Evolutionary conservation across 1,140 invertebrate species (phyloP), one percentile per base, ranked within the genome.

Genomic region (Caenorhabditis latens): DNA sequence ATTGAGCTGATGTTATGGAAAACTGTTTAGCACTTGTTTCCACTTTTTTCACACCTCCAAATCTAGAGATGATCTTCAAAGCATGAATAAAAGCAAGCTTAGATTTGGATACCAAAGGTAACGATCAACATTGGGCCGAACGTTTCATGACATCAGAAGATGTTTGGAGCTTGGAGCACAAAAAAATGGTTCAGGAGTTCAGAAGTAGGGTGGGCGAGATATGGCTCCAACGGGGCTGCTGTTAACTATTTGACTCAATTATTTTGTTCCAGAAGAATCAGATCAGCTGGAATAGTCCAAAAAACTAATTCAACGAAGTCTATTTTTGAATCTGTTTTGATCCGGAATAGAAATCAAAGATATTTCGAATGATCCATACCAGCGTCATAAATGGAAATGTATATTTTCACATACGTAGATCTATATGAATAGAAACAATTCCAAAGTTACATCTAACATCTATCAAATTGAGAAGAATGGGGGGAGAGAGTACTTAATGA

Each of bases 31-130:
- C 14, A 19, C 24, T 32, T 63, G 24, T 79, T 79, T 24, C 43
- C 24, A 50, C 46, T 43, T 79, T 71, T 50, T 48, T n/a, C 13
- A 71, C 65, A 43, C 65, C 65, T 71, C 65, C 65, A 71, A 71
- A 71, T 43, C 65, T 43, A 19, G 42, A 71, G 65, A 71, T 71
- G 65, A 71, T 43, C 61, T 65, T 42, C 13, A 40, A 13, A 40
- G 61, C 24, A 65, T 14, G 65, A 14, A 14, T 43, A 14, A 71
- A 71, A 63, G 61, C 61, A 40, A 63, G 61, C 61, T 63, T 63
- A 63, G 21, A 14, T 32, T 6, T 58, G 16, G 40, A 63, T 32
- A 32, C 61, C 19, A 63, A 63, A 63, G 61, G 61, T 63, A 63
- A 63, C 61, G 61, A 63, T 63, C 61, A 63, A 63, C 61, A 63